Conservation (phyloP, 2,888 invertebrate species). For the Pammene fasciana region DNA sequence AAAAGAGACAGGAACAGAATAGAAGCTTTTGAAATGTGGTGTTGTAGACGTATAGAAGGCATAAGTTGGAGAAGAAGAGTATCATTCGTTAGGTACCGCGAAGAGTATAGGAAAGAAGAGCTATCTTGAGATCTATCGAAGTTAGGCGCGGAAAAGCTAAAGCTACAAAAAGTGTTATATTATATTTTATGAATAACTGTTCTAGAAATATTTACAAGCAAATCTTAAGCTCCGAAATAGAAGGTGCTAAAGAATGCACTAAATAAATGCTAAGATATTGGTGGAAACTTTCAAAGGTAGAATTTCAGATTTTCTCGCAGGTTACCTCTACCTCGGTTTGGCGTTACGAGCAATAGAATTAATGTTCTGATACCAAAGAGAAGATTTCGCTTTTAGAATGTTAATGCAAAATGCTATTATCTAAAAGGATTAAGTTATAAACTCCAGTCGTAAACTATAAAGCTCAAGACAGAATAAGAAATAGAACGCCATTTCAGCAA, state of each 20-base stretch:
- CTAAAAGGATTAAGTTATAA: neutral
- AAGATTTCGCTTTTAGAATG: neutral
- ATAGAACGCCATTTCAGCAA: neutral
- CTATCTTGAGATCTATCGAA: too few species aligned
- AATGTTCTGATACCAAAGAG: neutral
- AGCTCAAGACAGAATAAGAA: neutral
- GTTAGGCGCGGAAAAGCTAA: too few species aligned
- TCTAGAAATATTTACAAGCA: too few species aligned
- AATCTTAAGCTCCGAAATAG: neutral
- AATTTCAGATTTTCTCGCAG: neutral
- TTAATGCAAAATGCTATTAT: conserved; percentile 5
- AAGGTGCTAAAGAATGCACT: neutral
- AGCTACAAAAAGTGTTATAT: too few species aligned
- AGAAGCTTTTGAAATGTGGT: too few species aligned
- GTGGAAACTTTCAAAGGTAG: neutral
- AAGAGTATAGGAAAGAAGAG: too few species aligned
- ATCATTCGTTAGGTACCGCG: too few species aligned
- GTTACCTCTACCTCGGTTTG: neutral
- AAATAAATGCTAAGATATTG: neutral
- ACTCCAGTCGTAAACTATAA: neutral
- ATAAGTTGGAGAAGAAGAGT: too few species aligned
- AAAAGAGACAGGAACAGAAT: too few species aligned
- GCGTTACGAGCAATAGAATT: neutral
- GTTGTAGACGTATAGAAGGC: too few species aligned
- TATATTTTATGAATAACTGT: too few species aligned